Evolutionary conservation across 1,140 invertebrate species (phyloP), one percentile per base, ranked within the genome.

Genomic region (Gonatopus flavifemur): DNA sequence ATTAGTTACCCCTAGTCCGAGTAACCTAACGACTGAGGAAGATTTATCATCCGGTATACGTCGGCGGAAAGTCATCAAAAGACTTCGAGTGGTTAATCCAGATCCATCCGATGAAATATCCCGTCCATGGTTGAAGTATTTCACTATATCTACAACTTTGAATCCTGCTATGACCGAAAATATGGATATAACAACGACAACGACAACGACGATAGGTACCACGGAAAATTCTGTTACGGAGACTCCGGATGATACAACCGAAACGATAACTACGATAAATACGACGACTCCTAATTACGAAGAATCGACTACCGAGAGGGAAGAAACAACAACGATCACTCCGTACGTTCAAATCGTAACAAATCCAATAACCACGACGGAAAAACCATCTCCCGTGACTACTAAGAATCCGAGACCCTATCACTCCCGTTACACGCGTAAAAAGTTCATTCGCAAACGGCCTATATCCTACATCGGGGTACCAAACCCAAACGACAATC

Each of bases 31-130:
- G 3, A 48, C 18, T n/a, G 40, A 52, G 9, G 33, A 50, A 7
- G 33, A 57, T 40, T 33, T 10, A 16, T n/a, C 38, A 49, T 18
- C 3, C 19, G 8, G n/a, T n/a, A 5, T 25, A 22, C 58, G 65
- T 16, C 61, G 56, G 28, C 59, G 65, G 16, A 76, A 70, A 52
- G 54, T 75, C 35, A 52, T 72, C 18, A 68, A 55, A 55, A 66
- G 72, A 5, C 18, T 74, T 31, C 55, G 72, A 28, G 64, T 69
- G 1, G 21, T 55, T 32, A 36, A 38, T n/a, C n/a, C n/a, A n/a
- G n/a, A n/a, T n/a, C n/a, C n/a, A n/a, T n/a, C n/a, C n/a, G n/a
- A n/a, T n/a, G n/a, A n/a, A n/a, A n/a, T n/a, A n/a, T n/a, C n/a
- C 9, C 12, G 21, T 30, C 7, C 33, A 40, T 28, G 16, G n/a